Evolutionary conservation across 2,888 invertebrate genomes (phyloP).

Genomic region (Phragmatobia fuliginosa): DNA sequence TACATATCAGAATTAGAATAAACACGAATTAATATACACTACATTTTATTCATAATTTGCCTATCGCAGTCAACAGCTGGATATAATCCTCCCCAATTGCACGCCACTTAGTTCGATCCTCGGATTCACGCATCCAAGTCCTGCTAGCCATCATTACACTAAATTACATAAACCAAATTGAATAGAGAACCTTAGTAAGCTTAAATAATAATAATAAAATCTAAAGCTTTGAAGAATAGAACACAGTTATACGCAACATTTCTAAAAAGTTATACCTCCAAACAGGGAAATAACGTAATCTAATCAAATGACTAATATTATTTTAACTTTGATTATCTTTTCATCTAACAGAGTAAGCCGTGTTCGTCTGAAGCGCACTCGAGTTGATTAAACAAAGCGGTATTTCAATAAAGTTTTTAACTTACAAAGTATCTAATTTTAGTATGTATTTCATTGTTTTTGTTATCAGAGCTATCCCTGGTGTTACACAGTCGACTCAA

Average conservation of each 20-base stretch:
- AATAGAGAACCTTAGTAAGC: neutral
- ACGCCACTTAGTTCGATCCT: too few relatives aligned
- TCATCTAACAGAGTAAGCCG: conserved; percentile 7
- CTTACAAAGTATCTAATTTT: conserved; percentile 45
- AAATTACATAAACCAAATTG: neutral
- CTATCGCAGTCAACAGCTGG: too few relatives aligned
- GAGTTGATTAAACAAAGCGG: conserved; percentile 38
- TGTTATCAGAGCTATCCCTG: conserved; percentile 70
- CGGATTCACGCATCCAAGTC: too few relatives aligned
- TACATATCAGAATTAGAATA: neutral
- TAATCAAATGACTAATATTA: conserved; percentile 29
- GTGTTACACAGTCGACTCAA: conserved; percentile 73
- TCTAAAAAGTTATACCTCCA: neutral
- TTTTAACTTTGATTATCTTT: conserved; percentile 23
- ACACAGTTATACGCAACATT: neutral
- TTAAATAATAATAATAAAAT: neutral
- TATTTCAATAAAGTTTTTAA: conserved; percentile 37
- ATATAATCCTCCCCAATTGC: too few relatives aligned
- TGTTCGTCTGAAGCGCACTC: conserved; percentile 14
- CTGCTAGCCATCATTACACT: too few relatives aligned
- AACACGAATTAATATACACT: neutral
- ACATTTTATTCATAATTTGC: too few relatives aligned
- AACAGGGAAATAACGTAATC: conserved; percentile 20
- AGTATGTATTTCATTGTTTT: conserved; percentile 60
- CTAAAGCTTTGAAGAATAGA: neutral